Evolutionary conservation across 37 sponge, comb jelly and placozoan genomes (phyloP).

Genomic region (Mnemiopsis leidyi): DNA sequence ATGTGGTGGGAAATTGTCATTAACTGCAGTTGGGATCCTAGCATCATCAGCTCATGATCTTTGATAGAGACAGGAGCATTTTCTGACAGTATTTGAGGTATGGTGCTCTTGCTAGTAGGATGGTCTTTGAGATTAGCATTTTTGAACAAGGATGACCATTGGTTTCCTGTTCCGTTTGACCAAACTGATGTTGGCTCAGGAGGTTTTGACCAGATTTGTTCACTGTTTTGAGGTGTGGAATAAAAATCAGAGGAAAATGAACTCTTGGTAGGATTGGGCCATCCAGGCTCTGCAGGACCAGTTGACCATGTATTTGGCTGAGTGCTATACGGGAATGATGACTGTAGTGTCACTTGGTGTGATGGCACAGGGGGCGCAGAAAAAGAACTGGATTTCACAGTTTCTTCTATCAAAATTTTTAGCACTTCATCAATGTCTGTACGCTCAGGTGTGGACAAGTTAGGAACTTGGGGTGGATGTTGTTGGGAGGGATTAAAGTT

Average conservation of each 20-base stretch:
- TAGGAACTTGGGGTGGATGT: background rate
- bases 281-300: background rate
- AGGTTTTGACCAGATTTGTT: constrained; percentile 28
- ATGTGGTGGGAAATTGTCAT: constrained; percentile 45
- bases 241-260: background rate
- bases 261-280: background rate
- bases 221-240: background rate
- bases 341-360: background rate
- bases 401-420: constrained; percentile 37
- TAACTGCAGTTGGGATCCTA: constrained; percentile 39
- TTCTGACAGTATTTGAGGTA: constrained; percentile 54
- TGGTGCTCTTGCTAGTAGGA: background rate
- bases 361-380: background rate
- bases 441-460: constrained; percentile 12
- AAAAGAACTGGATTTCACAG: constrained; percentile 46
- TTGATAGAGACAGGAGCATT: background rate
- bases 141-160: constrained; percentile 54
- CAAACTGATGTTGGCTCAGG: constrained; percentile 37
- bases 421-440: constrained; percentile 45
- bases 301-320: background rate
- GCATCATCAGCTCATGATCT: constrained; percentile 55
- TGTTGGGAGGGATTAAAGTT: background rate
- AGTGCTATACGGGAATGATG: constrained; percentile 8
- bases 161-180: constrained; percentile 47
- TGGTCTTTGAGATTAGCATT: background rate